A percentile compares a stretch with the other conserved stretches of the same genome.
These are phyloP conservation scores for Natator depressus DNA, from an alignment of 2,113 vertebrate species.

Conservation along the genomic window DNA sequence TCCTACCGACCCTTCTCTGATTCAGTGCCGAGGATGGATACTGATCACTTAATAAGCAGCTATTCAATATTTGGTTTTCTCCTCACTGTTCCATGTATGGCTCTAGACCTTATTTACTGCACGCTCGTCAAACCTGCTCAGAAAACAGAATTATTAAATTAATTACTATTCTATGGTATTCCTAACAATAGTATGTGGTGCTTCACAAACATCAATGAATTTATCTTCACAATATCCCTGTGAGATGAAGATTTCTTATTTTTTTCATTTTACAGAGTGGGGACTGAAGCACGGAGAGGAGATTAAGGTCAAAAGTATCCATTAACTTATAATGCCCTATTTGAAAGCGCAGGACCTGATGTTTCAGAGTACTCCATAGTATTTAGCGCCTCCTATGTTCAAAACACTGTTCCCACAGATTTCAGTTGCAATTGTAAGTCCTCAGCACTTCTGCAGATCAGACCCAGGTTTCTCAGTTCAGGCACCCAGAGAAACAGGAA, in stretches of 20 bases:
- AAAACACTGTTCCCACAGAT: neutral
- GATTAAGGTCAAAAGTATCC: neutral
- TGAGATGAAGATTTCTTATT: neutral
- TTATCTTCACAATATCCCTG: neutral
- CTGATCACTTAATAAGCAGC: neutral
- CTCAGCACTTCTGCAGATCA: neutral
- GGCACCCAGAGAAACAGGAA: neutral
- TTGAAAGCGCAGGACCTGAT: neutral
- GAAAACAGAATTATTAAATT: rapidly evolving
- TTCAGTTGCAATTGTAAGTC: neutral
- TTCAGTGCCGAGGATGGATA: neutral
- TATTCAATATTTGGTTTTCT: neutral
- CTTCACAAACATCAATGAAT: neutral
- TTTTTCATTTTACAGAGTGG: neutral
- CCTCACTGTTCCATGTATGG: neutral
- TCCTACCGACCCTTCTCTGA: neutral
- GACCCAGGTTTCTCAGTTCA: neutral
- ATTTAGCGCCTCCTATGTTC: neutral
- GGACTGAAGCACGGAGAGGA: neutral
- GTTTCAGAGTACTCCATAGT: neutral
- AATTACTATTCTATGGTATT: neutral
- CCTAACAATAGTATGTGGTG: neutral
- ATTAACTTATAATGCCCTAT: neutral
- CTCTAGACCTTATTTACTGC: neutral
- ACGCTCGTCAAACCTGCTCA: neutral